Evolutionary conservation across 2,888 invertebrate genomes (phyloP), one percentile per base, ranked within the genome.

Genomic region (Heteromurus nitidus): DNA sequence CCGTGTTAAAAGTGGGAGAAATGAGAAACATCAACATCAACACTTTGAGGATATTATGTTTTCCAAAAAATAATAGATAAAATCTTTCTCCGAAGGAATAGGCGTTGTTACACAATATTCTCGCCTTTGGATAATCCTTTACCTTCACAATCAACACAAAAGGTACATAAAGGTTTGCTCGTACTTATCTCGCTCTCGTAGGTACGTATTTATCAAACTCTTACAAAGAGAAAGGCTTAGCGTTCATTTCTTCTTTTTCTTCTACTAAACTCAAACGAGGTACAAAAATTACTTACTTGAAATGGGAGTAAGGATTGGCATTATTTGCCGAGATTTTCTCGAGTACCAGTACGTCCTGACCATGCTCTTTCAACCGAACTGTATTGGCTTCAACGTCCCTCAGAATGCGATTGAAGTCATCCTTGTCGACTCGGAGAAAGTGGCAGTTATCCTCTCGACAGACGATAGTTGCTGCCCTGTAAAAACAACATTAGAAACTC

Each of bases 341-440:
- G 87, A 95, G 90, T 50, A 96, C 93, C 86, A 95, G 90, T 50
- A 95, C 95, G 90, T 95, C 95, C 88, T 94, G 93, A 53, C 94
- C 95, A 88, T 95, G 95, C 88, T 95, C 95, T 89, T 95, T 95
- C 87, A 96, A 90, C 65, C 95, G 90, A 62, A 95, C 93, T 44
- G 95, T 96, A 89, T 95, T 95, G n/a, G 95, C 95, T 90, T 95
- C 95, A 44, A 95, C 95, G 90, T 95, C 95, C 87, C 94, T 90
- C 84, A 95, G 90, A 84, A 94, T 95, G 88, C 95, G 91, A 90
- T 95, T 95, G 89, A 95, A 96, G 89, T 95, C 93, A 86, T 94
- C 93, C 89, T 95, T 95, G 90, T 95, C 95, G 58, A 95, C 95
- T 64, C 95, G 91, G 84, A 95, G 90, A 88, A 95, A 93, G 89